Percentiles rank a stretch among this genome's conserved stretches.
Conservation (phyloP, 2,797 vertebrate genomes). For the Anableps anableps region DNA sequence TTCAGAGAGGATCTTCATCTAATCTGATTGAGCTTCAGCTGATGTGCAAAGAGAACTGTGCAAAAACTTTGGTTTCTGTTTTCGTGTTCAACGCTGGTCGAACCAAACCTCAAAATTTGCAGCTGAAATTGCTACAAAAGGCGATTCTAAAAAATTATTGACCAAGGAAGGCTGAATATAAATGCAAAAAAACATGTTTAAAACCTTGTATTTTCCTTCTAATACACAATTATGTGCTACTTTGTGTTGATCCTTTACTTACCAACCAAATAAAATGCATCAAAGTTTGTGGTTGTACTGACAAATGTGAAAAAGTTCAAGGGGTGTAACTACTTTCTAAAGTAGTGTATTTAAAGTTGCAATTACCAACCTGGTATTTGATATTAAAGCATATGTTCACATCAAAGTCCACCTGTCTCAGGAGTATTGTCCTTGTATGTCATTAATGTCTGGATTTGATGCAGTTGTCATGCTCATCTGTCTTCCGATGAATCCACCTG, state of each 20-base stretch:
- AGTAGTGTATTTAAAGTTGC: slow-evolving; percentile 3
- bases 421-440: slow-evolving; percentile 18
- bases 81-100: not conserved
- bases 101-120: not conserved
- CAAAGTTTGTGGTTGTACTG: not conserved
- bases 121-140: not conserved
- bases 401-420: slow-evolving; percentile 17
- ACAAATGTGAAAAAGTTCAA: not conserved
- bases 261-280: not conserved
- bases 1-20: not conserved
- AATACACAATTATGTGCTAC: not conserved
- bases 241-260: not conserved
- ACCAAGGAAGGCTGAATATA: not conserved
- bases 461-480: slow-evolving; percentile 31
- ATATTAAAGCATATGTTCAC: slow-evolving; percentile 24
- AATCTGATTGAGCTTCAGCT: not conserved
- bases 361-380: slow-evolving; percentile 8
- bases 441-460: slow-evolving; percentile 1
- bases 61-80: not conserved
- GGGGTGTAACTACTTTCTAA: not conserved
- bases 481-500: slow-evolving; percentile 52
- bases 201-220: not conserved
- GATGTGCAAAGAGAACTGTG: not conserved
- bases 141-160: not conserved
- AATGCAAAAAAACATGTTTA: not conserved